These are phyloP conservation scores for Calyptommatus sinebrachiatus DNA, from an alignment of 2,113 vertebrate species.

Conservation along the genomic window DNA sequence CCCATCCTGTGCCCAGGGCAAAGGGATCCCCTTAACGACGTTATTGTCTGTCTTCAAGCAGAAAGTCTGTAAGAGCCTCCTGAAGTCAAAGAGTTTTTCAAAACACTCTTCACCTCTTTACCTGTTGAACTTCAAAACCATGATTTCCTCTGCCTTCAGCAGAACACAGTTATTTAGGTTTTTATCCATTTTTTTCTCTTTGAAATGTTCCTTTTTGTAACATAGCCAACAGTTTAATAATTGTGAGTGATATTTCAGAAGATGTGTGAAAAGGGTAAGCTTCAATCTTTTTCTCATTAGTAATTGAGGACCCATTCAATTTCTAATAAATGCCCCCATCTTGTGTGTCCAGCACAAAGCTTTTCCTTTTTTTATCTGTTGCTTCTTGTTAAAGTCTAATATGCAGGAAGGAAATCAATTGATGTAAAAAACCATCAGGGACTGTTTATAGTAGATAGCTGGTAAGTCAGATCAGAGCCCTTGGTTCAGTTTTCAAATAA, in stretches of 20 bases:
- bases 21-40: too few relatives aligned
- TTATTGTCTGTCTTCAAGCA: constrained; percentile 9
- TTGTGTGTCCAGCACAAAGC: not conserved
- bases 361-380: not conserved
- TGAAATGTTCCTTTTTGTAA: not conserved
- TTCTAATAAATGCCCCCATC: not conserved
- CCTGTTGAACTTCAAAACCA: not conserved
- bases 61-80: not conserved
- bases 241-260: fast-evolving
- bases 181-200: not conserved
- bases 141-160: not conserved
- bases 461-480: too few relatives aligned
- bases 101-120: not conserved
- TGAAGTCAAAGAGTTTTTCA: not conserved
- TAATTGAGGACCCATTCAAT: too few relatives aligned
- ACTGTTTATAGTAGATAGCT: too few relatives aligned
- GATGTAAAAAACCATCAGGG: not conserved
- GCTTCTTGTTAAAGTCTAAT: not conserved
- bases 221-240: fast-evolving
- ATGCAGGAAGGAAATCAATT: too few relatives aligned
- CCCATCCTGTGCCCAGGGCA: too few relatives aligned
- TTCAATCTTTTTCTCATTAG: not conserved
- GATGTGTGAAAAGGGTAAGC: too few relatives aligned
- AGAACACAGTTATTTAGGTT: not conserved
- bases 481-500: too few relatives aligned